phyloP scores from a whole-genome alignment of 2,113 vertebrate species.

The Daboia siamensis region DNA sequence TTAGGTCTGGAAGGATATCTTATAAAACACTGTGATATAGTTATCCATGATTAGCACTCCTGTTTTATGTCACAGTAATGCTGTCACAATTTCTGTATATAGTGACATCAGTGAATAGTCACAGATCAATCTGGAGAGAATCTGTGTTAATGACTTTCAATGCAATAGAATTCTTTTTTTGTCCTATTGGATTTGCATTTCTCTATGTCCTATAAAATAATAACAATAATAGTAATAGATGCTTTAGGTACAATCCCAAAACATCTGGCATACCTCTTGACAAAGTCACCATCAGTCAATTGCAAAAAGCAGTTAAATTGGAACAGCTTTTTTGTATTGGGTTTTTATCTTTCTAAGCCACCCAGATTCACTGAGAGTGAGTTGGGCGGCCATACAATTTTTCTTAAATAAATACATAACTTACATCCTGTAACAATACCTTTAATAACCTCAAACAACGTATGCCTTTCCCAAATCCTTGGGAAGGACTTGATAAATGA shows the following conservation, averaged over 20 bases:
- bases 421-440: neutral
- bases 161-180: neutral
- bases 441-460: neutral
- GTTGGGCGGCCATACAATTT: neutral
- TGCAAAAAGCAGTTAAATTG: neutral
- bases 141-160: neutral
- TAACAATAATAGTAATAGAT: neutral
- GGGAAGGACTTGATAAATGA: neutral
- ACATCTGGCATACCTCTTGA: neutral
- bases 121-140: neutral
- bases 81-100: neutral
- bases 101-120: neutral
- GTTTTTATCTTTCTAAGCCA: neutral
- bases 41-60: neutral
- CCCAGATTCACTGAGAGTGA: neutral
- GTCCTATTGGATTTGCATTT: neutral
- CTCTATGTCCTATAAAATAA: neutral
- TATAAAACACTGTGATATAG: neutral
- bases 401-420: neutral
- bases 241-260: neutral
- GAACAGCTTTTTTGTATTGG: neutral
- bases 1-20: neutral
- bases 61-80: neutral
- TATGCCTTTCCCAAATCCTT: neutral
- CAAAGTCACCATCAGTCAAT: neutral